Base-by-base conservation (phyloP, 1,140 invertebrate species). In the Philotrypesis tridentata region DNA sequence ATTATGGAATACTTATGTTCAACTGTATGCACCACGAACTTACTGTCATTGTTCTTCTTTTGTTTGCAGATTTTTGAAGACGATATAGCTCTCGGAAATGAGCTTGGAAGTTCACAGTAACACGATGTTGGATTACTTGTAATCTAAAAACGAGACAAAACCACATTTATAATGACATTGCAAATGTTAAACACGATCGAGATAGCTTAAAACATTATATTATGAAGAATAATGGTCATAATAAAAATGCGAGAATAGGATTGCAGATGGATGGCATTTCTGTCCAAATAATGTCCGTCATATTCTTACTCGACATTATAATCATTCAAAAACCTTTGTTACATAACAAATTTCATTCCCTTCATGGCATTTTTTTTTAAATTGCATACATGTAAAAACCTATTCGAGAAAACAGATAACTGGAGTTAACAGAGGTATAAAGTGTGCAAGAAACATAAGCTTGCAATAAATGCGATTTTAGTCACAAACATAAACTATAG, bases 1-100 rank as follows among this genome's bases (percentile, higher is more conserved):
- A 65, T 3, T 81, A 11, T 29, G 6, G 40, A 60, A n/a, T 40
- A n/a, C n/a, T n/a, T n/a, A n/a, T n/a, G n/a, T n/a, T n/a, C n/a
- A n/a, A n/a, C n/a, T n/a, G n/a, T n/a, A n/a, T n/a, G n/a, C n/a
- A n/a, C n/a, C n/a, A n/a, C n/a, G n/a, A n/a, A n/a, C n/a, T n/a
- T n/a, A n/a, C 74, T 17, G 0, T 60, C 55, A 40, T 68, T 65
- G 1, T n/a, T 71, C 33, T 37, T 80, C 9, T 80, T 73, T 82
- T 67, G 78, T 85, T 82, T 68, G 27, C 79, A 87, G 85, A 63
- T 82, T 77, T 86, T 84, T 85, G 37, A 73, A 63, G 14, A 33
- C 37, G 21, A 77, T 27, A 67, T 23, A 12, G 71, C 81, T 73
- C 68, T 78, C 76, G 74, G 37, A 68, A 82, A 65, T 82, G 75